phyloP scores from a whole-genome alignment of 2,797 vertebrate species.

The Coccyzus lansbergi region DNA sequence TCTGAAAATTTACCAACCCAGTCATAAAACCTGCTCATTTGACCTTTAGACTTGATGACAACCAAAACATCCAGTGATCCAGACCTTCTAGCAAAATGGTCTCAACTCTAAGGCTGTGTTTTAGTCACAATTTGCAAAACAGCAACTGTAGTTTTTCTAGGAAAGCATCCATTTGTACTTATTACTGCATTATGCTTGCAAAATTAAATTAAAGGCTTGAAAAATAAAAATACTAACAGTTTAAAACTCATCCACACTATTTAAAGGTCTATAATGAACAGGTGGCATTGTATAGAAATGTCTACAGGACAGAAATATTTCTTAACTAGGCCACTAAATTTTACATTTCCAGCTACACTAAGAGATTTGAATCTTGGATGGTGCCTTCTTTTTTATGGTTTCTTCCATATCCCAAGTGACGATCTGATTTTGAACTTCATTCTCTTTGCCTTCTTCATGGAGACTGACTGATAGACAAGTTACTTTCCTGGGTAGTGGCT shows the following conservation, averaged over 20 bases:
- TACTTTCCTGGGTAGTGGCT: background rate
- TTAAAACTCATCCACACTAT: background rate
- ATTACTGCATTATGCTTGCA: background rate
- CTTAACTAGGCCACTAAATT: background rate
- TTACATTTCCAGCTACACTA: background rate
- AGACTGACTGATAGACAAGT: background rate
- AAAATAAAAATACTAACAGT: background rate
- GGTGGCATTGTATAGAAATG: background rate
- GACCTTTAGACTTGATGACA: background rate
- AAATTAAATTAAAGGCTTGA: background rate
- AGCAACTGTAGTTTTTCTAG: background rate
- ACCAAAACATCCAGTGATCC: background rate
- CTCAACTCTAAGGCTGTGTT: background rate
- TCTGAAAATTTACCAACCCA: conserved; percentile 19
- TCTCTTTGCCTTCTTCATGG: background rate
- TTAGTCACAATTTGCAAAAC: conserved; percentile 6
- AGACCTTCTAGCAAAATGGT: background rate
- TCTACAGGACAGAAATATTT: background rate
- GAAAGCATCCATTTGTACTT: background rate
- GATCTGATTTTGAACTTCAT: background rate
- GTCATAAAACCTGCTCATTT: conserved; percentile 19
- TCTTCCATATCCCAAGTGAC: background rate
- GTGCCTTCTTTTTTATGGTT: background rate
- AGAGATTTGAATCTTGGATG: background rate
- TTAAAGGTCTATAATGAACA: background rate